These are phyloP conservation scores for Bovichtus diacanthus DNA, from an alignment of 2,797 vertebrate genomes.

Conservation along the genomic window DNA sequence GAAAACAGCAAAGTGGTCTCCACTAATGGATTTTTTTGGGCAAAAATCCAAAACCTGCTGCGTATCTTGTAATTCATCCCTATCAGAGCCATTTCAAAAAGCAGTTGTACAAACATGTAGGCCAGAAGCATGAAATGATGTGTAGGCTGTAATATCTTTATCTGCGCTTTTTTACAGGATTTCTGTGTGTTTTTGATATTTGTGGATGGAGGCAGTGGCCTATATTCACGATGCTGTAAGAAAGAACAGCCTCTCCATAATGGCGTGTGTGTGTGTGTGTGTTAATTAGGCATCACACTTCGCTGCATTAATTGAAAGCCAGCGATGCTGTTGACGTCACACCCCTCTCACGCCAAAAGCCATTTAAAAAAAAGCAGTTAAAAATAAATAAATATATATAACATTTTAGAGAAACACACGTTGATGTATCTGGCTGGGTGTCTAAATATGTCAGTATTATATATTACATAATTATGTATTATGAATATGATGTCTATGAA, in stretches of 20 bases:
- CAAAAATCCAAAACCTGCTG: constrained; percentile 36
- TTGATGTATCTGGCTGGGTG: not conserved
- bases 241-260: constrained; percentile 25
- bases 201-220: constrained; percentile 35
- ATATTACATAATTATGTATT: constrained; percentile 1
- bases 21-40: constrained; percentile 52
- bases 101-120: not conserved
- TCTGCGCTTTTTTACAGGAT: not conserved
- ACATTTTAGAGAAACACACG: not conserved
- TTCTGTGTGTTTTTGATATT: not conserved
- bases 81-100: not conserved
- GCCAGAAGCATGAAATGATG: not conserved
- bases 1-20: constrained; percentile 37
- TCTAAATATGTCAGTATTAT: not conserved
- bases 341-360: constrained; percentile 25
- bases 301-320: constrained; percentile 66
- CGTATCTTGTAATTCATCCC: not conserved
- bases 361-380: not conserved
- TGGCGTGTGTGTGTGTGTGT: constrained; percentile 2
- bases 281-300: constrained; percentile 75
- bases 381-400: not conserved
- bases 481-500: not conserved
- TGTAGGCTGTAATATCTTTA: not conserved
- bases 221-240: constrained; percentile 29
- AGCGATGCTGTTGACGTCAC: constrained; percentile 66